Evolutionary conservation across 2,113 vertebrate species (phyloP).

Genomic region (Perca schrenkii): DNA sequence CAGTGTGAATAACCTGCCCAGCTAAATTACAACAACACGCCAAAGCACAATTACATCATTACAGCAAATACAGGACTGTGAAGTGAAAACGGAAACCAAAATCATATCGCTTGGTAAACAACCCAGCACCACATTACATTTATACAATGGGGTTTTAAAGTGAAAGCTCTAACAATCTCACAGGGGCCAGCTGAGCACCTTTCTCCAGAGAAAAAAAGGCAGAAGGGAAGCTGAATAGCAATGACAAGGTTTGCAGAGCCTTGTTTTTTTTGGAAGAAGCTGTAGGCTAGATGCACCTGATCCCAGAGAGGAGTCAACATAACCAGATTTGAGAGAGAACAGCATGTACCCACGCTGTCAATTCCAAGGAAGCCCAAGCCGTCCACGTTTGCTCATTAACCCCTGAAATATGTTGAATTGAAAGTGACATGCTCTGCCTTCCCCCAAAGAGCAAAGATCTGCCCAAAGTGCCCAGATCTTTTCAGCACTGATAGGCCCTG

Average conservation of each 20-base stretch:
- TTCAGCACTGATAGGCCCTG: constrained; percentile 14
- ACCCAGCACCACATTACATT: background rate
- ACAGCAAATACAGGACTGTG: constrained; percentile 5
- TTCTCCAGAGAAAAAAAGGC: constrained; percentile 29
- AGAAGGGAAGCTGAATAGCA: constrained; percentile 10
- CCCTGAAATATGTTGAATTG: constrained; percentile 40
- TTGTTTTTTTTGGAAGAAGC: constrained; percentile 22
- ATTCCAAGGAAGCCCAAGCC: background rate
- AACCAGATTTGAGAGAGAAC: constrained; percentile 32
- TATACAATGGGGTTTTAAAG: constrained; percentile 11
- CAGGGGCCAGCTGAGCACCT: constrained; percentile 53
- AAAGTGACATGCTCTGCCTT: constrained; percentile 39
- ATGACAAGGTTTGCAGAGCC: constrained; percentile 25
- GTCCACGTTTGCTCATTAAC: constrained; percentile 48
- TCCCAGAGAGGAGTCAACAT: constrained; percentile 44
- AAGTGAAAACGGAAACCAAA: constrained; percentile 27
- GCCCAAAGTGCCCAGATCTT: constrained; percentile 46
- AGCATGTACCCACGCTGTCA: constrained; percentile 33
- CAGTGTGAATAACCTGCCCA: constrained; percentile 40
- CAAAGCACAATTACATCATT: constrained; percentile 52
- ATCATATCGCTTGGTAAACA: constrained; percentile 39
- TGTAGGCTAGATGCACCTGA: constrained; percentile 52
- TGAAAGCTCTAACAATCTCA: constrained; percentile 22
- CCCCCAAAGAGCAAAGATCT: constrained; percentile 38
- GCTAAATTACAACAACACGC: constrained; percentile 33